phyloP scores from a whole-genome alignment of 2,888 invertebrate species.

The Trissonchulus sp. region DNA sequence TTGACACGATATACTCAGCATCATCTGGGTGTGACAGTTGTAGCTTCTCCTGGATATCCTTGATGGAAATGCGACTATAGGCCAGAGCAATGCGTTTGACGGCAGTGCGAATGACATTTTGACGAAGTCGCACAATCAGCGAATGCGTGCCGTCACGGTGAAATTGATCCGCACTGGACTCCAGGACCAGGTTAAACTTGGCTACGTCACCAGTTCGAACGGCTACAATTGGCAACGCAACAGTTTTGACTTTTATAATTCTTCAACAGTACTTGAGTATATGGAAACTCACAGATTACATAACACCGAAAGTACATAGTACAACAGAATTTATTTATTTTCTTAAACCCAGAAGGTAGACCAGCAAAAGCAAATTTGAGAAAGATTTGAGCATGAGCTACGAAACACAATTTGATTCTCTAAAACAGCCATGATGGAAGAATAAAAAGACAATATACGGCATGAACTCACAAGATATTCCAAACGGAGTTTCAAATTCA shows the following conservation, averaged over 20 bases:
- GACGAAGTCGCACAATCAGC: constrained; percentile 83
- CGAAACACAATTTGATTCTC: too few species aligned
- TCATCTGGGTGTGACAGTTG: constrained; percentile 85
- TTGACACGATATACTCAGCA: constrained; percentile 97
- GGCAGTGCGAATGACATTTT: constrained; percentile 93
- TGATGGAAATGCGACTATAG: constrained; percentile 89
- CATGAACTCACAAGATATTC: too few species aligned
- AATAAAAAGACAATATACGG: too few species aligned
- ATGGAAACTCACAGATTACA: too few species aligned
- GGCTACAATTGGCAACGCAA: constrained; percentile 54
- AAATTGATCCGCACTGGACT: constrained; percentile 72
- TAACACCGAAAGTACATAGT: too few species aligned
- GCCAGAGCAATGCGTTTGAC: constrained; percentile 71
- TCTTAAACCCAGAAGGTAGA: constrained; percentile 28
- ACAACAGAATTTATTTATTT: too few species aligned
- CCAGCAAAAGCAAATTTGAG: neutral
- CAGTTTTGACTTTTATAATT: too few species aligned
- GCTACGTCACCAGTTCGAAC: constrained; percentile 90
- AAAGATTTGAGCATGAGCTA: too few species aligned
- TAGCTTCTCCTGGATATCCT: constrained; percentile 87
- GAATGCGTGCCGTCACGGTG: constrained; percentile 90
- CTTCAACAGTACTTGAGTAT: too few species aligned
- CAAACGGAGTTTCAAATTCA: too few species aligned
- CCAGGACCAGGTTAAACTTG: constrained; percentile 83
- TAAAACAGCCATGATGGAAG: too few species aligned